Base-by-base conservation (phyloP, 1,140 invertebrate species). In the Drosophila fuyamai region DNA sequence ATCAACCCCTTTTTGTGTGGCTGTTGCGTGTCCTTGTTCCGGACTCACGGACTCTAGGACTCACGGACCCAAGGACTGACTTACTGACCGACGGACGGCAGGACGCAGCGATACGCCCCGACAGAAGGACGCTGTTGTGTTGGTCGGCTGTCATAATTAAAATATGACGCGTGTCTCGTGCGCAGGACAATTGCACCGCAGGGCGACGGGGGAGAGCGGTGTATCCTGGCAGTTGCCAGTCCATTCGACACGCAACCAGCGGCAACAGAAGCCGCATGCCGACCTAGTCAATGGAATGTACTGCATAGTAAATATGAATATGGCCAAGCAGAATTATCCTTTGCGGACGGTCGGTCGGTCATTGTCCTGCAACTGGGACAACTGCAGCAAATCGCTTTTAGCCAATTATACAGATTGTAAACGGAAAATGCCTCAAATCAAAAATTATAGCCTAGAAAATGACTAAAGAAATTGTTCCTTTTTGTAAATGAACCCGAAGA, bases 81-180 rank as follows among this genome's bases (percentile, higher is more conserved):
- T 70, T 73, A 63, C 78, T 46, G 57, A 51, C 73, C 51, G 65
- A 54, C 60, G 63, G 56, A 73, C 59, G 47, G 47, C 47, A 32
- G 27, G 47, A 50, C 27, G 32, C 13, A n/a, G 38, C 60, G 50
- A 44, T 44, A 62, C 60, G 60, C 51, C 67, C 66, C 60, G 76
- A 65, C 71, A 46, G 41, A 29, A 76, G 62, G 60, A 10, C 43
- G 35, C 29, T n/a, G 57, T 35, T 12, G 40, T 27, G 46, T 43
- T 27, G 68, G 73, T 75, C 78, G 84, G 85, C 85, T 90, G 84
- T 90, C 84, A 89, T 90, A 89, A 90, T 90, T 90, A 89, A 90
- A 89, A 90, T 90, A 90, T 90, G 84, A 89, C 84, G 85, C 85
- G 85, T 90, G 84, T 83, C 84, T 82, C 82, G 80, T 80, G 68